Evolutionary conservation across 2,113 vertebrate genomes (phyloP).

Genomic region (Melanerpes formicivorus): DNA sequence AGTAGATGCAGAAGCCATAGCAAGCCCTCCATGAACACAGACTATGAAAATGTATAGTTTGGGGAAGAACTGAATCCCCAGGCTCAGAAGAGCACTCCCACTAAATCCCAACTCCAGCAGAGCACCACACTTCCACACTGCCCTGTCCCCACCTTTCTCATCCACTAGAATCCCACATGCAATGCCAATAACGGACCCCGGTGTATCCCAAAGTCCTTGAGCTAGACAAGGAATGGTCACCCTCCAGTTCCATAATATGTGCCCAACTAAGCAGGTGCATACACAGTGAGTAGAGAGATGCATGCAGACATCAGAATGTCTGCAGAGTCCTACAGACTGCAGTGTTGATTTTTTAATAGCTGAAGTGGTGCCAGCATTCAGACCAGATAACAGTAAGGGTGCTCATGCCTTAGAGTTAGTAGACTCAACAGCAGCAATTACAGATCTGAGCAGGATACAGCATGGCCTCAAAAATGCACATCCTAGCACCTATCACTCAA

Average conservation of each 20-base stretch:
- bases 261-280: no score
- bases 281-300: background rate
- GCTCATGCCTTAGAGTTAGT: rapidly evolving
- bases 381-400: background rate
- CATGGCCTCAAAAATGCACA: background rate
- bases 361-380: background rate
- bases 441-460: background rate
- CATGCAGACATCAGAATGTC: background rate
- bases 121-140: background rate
- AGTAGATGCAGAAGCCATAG: background rate
- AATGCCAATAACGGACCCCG: background rate
- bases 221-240: background rate
- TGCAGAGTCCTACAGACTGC: background rate
- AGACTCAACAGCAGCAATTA: background rate
- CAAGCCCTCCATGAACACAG: background rate
- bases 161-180: background rate
- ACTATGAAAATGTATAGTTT: background rate
- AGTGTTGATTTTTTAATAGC: background rate
- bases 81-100: no score
- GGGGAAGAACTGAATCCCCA: background rate
- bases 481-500: background rate
- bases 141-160: background rate
- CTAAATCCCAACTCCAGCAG: background rate
- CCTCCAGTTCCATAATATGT: rapidly evolving
- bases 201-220: background rate